Percentiles rank a stretch among this genome's conserved stretches.
Conservation (phyloP, 2,888 invertebrate species). For the Corythucha ciliata region DNA sequence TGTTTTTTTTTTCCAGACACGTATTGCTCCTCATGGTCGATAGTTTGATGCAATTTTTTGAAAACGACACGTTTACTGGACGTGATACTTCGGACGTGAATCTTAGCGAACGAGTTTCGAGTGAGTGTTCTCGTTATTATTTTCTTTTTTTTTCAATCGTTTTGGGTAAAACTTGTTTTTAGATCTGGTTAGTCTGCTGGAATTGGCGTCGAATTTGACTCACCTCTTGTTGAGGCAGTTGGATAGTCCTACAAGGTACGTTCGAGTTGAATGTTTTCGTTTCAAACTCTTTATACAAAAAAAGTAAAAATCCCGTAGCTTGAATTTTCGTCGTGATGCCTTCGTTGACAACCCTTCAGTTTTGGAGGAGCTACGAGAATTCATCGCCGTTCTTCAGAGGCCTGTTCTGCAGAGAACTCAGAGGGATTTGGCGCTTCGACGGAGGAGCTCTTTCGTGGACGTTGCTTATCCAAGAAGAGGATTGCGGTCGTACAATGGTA, state of each 20-base stretch:
- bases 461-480: too few relatives aligned
- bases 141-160: constrained; percentile 16
- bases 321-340: too few relatives aligned
- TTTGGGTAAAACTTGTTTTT: constrained; percentile 20
- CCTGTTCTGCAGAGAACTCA: too few relatives aligned
- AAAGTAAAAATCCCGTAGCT: too few relatives aligned
- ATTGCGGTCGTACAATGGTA: too few relatives aligned
- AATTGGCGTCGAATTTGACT: constrained; percentile 45
- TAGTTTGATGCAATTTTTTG: constrained; percentile 44
- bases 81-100: constrained; percentile 36
- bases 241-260: constrained; percentile 32
- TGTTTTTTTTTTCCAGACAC: constrained; percentile 38
- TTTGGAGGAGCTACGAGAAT: too few relatives aligned
- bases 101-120: constrained; percentile 39
- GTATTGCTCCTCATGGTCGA: constrained; percentile 45
- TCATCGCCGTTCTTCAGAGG: too few relatives aligned
- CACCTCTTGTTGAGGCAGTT: constrained; percentile 45
- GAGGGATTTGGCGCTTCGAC: too few relatives aligned
- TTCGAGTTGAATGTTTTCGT: too few relatives aligned
- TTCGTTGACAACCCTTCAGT: too few relatives aligned
- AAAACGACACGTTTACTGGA: constrained; percentile 40
- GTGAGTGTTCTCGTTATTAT: constrained; percentile 34
- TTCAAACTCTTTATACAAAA: too few relatives aligned
- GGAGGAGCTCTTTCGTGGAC: too few relatives aligned
- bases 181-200: constrained; percentile 41